Evolutionary conservation across 2,797 vertebrate genomes (phyloP).

Genomic region (Pempheris klunzingeri): DNA sequence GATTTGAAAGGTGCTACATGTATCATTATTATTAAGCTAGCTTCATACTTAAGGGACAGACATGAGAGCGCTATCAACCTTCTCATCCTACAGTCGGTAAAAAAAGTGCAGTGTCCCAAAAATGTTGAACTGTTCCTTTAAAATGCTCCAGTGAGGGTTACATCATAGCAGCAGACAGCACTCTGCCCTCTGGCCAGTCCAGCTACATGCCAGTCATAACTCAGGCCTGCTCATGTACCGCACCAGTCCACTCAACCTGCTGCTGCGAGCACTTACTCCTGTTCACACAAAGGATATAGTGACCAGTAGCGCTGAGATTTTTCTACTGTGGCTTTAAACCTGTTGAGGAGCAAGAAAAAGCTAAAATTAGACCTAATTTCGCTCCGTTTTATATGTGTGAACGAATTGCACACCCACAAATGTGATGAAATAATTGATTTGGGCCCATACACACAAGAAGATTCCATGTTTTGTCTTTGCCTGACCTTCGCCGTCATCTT

Average conservation of each 20-base stretch:
- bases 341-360: not conserved
- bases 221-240: slow-evolving; percentile 33
- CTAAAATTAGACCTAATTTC: not conserved
- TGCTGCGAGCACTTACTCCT: not conserved
- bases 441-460: not conserved
- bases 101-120: not conserved
- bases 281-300: slow-evolving; percentile 5
- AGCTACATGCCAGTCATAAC: slow-evolving; percentile 53
- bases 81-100: not conserved
- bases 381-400: not conserved
- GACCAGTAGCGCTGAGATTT: not conserved
- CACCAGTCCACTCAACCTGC: slow-evolving; percentile 9
- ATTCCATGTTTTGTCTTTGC: not conserved
- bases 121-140: slow-evolving; percentile 1
- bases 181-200: slow-evolving; percentile 19
- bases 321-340: not conserved
- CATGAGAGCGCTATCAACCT: not conserved
- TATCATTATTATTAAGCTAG: too few species aligned
- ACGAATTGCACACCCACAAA: not conserved
- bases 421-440: not conserved
- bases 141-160: slow-evolving; percentile 15
- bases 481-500: not conserved
- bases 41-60: not conserved
- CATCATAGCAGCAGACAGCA: slow-evolving; percentile 12
- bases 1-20: too few species aligned